A percentile compares a stretch with the other conserved stretches of the same genome.
Evolutionary conservation across 2,797 vertebrate species (phyloP).

Genomic region (Acomys russatus): DNA sequence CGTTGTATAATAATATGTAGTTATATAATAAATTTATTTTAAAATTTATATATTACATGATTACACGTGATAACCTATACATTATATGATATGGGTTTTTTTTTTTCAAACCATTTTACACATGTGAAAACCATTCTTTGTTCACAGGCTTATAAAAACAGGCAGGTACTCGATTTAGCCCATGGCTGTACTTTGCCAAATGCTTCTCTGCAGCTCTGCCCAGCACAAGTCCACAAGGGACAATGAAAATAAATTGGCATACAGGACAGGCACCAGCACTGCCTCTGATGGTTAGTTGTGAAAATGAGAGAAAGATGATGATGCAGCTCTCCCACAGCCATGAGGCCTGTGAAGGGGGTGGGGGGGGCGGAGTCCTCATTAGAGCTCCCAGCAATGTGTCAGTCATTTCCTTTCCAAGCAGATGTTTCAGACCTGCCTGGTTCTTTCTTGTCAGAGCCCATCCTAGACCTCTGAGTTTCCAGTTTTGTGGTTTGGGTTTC

Average conservation of each 20-base stretch:
- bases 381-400: not conserved
- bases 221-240: not conserved
- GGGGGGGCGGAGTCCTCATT: not conserved
- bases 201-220: not conserved
- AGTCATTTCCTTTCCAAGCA: not conserved
- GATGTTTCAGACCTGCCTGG: not conserved
- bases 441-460: not conserved
- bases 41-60: not conserved
- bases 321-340: not conserved
- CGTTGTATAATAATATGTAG: not conserved
- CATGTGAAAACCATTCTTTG: slow-evolving; percentile 17
- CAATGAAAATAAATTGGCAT: not conserved
- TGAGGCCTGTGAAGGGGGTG: not conserved
- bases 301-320: slow-evolving; percentile 16
- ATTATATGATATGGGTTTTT: slow-evolving; percentile 3
- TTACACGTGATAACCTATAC: slow-evolving; percentile 12
- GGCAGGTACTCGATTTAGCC: not conserved
- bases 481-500: not conserved
- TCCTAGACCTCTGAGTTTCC: not conserved
- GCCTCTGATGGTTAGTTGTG: not conserved
- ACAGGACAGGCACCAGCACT: not conserved
- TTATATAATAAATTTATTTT: not conserved
- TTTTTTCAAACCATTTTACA: not conserved
- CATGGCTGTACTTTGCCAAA: not conserved
- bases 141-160: not conserved